These are phyloP conservation scores for Acomys russatus DNA, from an alignment of 2,797 vertebrate genomes.

Conservation along the genomic window DNA sequence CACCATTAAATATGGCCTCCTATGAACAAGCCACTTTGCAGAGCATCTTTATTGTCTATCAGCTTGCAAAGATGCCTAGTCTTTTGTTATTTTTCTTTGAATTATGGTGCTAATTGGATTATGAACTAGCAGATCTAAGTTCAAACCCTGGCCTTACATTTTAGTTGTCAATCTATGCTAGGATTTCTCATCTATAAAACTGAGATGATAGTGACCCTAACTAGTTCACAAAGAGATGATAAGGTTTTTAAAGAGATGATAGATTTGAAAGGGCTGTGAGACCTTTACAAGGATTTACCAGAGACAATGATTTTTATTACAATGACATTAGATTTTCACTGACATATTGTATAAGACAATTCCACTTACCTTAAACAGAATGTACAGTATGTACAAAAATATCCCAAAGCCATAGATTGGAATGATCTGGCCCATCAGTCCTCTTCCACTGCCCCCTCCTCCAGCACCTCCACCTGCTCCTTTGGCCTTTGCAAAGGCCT, in stretches of 20 bases:
- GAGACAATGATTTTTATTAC: conserved; percentile 47
- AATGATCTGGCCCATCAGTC: conserved; percentile 95
- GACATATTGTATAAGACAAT: conserved; percentile 48
- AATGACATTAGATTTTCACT: conserved; percentile 36
- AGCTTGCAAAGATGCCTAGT: not conserved
- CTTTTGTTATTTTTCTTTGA: conserved; percentile 6
- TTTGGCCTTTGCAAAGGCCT: conserved; percentile 92
- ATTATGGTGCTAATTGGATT: conserved; percentile 16
- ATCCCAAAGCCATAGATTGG: conserved; percentile 98
- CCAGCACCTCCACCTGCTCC: conserved; percentile 87
- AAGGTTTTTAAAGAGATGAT: conserved; percentile 42
- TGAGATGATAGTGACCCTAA: conserved; percentile 30
- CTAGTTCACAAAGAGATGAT: not conserved
- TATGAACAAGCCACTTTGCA: conserved; percentile 26
- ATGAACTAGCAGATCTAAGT: conserved; percentile 42
- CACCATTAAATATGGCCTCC: not conserved
- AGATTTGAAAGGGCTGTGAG: conserved; percentile 34
- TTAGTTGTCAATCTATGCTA: conserved; percentile 42
- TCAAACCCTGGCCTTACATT: conserved; percentile 44
- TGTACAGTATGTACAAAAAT: conserved; percentile 96
- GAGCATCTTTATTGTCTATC: conserved; percentile 34
- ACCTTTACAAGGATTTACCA: conserved; percentile 44
- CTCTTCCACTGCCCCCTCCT: conserved; percentile 88
- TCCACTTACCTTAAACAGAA: conserved; percentile 95
- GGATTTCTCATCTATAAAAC: conserved; percentile 61